Conservation (phyloP, 2,113 vertebrate species). For the Microtus richardsoni region DNA sequence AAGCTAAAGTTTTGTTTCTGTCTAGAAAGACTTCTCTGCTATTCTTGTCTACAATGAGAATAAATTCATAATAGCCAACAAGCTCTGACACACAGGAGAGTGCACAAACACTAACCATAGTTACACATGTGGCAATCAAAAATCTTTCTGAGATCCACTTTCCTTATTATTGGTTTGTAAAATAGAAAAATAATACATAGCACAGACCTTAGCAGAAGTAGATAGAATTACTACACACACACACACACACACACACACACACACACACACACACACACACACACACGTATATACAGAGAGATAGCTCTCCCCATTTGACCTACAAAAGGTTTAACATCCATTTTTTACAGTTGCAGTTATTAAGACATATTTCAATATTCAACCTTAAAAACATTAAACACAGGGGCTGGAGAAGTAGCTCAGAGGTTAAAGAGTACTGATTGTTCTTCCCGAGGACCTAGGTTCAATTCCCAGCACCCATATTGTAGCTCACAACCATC, state of each 20-base stretch:
- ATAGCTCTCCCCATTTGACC: background rate
- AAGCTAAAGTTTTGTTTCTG: background rate
- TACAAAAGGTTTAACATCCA: background rate
- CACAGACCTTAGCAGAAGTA: background rate
- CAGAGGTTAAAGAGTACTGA: too few relatives aligned
- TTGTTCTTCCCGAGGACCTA: too few relatives aligned
- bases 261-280: too few relatives aligned
- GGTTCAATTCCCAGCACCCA: too few relatives aligned
- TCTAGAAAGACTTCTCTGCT: background rate
- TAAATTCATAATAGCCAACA: background rate
- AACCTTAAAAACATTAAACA: constrained; percentile 31
- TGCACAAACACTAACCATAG: background rate
- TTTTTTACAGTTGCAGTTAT: background rate
- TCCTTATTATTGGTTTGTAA: background rate
- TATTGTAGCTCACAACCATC: too few relatives aligned
- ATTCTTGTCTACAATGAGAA: constrained; percentile 12
- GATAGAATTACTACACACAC: background rate
- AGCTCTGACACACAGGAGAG: background rate
- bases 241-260: too few relatives aligned
- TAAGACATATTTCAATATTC: constrained; percentile 46
- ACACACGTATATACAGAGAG: background rate
- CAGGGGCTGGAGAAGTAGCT: too few relatives aligned
- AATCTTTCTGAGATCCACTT: background rate
- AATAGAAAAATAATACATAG: background rate
- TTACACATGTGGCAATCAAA: background rate